A percentile compares a stretch with the other conserved stretches of the same genome.
phyloP scores from a whole-genome alignment of 1,140 invertebrate genomes.

The Eupeodes corollae region DNA sequence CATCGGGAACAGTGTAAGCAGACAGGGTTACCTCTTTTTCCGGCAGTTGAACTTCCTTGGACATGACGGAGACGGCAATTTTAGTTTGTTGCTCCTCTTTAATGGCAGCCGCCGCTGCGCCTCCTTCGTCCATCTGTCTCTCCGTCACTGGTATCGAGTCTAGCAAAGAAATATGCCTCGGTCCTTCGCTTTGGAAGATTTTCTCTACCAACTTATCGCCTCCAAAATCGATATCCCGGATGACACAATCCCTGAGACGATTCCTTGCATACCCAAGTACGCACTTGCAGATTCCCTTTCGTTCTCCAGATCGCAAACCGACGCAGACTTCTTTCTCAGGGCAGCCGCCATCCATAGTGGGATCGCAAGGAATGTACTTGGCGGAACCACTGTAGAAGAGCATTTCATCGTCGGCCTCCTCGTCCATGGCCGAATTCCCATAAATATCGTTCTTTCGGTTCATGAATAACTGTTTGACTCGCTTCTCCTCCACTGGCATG shows the following conservation, averaged over 20 bases:
- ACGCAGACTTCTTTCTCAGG: constrained; percentile 54
- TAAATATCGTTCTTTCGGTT: constrained; percentile 37
- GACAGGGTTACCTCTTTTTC: constrained; percentile 65
- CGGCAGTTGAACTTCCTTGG: constrained; percentile 59
- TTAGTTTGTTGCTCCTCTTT: constrained; percentile 40
- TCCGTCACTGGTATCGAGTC: constrained; percentile 5
- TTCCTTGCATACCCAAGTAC: constrained; percentile 45
- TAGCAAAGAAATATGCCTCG: constrained; percentile 1
- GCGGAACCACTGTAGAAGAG: constrained; percentile 9
- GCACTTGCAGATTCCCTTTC: constrained; percentile 59
- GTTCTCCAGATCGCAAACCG: constrained; percentile 41
- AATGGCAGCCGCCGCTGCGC: constrained; percentile 32
- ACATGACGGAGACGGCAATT: constrained; percentile 65
- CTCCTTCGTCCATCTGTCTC: constrained; percentile 17
- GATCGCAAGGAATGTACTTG: constrained; percentile 32
- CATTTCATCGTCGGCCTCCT: constrained; percentile 17
- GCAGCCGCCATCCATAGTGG: constrained; percentile 42
- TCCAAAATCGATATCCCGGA: constrained; percentile 28
- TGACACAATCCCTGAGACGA: constrained; percentile 37
- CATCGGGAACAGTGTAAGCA: constrained; percentile 67
- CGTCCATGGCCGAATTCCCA: constrained; percentile 30
- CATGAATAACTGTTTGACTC: constrained; percentile 25
- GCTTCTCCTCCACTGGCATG: constrained; percentile 27
- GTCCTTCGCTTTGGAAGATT: constrained; percentile 10
- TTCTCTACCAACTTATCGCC: constrained; percentile 20